phyloP scores from a whole-genome alignment of 2,888 invertebrate genomes.

The Lapara coniferarum region DNA sequence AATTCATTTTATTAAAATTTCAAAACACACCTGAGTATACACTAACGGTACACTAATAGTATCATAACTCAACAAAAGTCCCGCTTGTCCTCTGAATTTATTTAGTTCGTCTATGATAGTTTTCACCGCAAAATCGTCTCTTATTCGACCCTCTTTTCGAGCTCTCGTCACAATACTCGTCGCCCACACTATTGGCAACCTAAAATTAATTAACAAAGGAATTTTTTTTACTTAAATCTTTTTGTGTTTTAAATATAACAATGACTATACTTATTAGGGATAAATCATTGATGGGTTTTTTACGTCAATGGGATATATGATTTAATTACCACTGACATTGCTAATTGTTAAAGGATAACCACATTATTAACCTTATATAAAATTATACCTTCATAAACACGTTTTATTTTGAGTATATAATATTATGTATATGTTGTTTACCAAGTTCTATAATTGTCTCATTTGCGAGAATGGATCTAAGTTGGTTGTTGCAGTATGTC shows the following conservation, averaged over 20 bases:
- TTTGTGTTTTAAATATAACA: too few species aligned
- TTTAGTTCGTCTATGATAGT: slow-evolving; percentile 94
- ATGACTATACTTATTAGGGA: too few species aligned
- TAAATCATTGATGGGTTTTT: too few species aligned
- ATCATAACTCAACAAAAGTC: slow-evolving; percentile 89
- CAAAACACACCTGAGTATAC: slow-evolving; percentile 87
- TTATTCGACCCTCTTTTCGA: slow-evolving; percentile 93
- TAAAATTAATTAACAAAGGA: slow-evolving; percentile 45
- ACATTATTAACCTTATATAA: slow-evolving; percentile 6
- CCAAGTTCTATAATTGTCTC: too few species aligned
- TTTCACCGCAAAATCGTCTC: slow-evolving; percentile 96
- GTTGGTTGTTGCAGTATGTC: too few species aligned
- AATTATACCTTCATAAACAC: background rate
- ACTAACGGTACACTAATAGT: slow-evolving; percentile 92
- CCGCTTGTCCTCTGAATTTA: slow-evolving; percentile 91
- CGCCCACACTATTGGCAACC: slow-evolving; percentile 95
- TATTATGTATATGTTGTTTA: too few species aligned
- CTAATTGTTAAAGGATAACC: slow-evolving; percentile 1
- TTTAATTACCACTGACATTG: background rate
- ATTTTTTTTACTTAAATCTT: background rate
- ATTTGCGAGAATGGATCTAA: too few species aligned
- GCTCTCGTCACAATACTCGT: slow-evolving; percentile 94
- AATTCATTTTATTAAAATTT: background rate
- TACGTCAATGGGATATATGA: background rate
- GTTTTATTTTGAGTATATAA: background rate